Base-by-base conservation (phyloP, 1,140 invertebrate species). In the Aradophagus sp. region DNA sequence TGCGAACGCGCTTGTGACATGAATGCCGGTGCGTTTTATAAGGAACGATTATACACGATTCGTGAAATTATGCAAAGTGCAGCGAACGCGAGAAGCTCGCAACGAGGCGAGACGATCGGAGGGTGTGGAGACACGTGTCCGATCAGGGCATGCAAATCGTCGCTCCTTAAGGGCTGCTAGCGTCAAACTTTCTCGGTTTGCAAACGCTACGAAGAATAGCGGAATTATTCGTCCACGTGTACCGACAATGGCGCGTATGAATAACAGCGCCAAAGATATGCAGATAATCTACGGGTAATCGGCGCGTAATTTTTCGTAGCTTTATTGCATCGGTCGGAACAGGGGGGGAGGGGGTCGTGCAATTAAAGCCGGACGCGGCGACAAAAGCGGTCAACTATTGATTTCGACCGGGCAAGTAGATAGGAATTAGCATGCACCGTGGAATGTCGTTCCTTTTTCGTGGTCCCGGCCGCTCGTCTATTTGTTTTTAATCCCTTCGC, bases 21-120 rank as follows among this genome's bases (percentile, higher is more conserved):
- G 70, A 70, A 74, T 74, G 63, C 61, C 67, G 41, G 59, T 72
- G 8, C 8, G 67, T 72, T 75, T 73, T 72, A 68, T 63, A 48
- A 29, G 42, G 41, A 71, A 78, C 72, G 76, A 79, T 81, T 80
- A 77, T 78, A 74, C 61, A 74, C 75, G 79, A 79, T 80, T 82
- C 78, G 68, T 80, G 67, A 82, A 80, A 82, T 82, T 82, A 82
- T 82, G 79, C 79, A 78, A 81, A 80, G 75, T 67, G 58, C 53
- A 74, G 56, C 59, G 29, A 53, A 20, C 50, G 65, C 56, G 63
- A 53, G 66, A 59, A 59, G 63, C 63, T 62, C 47, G 55, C 61
- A 48, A 70, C 56, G 34, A 62, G 65, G 48, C 39, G 53, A 48
- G 58, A 65, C 42, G 50, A 48, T n/a, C 48, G 36, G 34, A 44